Evolutionary conservation across 2,113 vertebrate species (phyloP).

Genomic region (Gila orcuttii): DNA sequence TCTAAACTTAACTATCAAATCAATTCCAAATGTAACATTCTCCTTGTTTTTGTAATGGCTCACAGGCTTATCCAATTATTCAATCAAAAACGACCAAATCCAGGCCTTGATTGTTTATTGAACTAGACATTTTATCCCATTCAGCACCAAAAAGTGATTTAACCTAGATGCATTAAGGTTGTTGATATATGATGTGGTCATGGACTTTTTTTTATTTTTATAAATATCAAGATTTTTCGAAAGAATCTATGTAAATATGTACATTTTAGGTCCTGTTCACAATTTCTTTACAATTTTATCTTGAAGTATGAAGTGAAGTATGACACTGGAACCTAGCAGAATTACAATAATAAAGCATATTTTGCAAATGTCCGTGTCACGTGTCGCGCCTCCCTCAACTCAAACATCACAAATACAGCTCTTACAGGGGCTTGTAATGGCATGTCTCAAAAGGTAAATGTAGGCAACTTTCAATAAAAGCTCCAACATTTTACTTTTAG

Average conservation of each 20-base stretch:
- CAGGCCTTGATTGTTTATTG: neutral
- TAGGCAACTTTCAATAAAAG: too few species aligned
- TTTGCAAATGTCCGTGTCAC: too few species aligned
- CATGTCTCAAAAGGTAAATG: too few species aligned
- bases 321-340: too few species aligned
- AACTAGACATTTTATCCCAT: neutral
- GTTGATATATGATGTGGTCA: neutral
- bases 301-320: too few species aligned
- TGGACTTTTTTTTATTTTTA: neutral
- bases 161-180: neutral
- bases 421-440: too few species aligned
- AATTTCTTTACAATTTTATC: neutral
- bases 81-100: neutral
- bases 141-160: neutral
- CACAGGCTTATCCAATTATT: constrained; percentile 14
- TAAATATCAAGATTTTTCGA: neutral
- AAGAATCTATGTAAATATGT: neutral
- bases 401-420: too few species aligned
- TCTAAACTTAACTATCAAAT: constrained; percentile 7
- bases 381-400: too few species aligned
- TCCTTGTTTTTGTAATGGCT: constrained; percentile 16
- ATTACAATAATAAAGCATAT: too few species aligned
- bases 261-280: neutral
- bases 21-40: constrained; percentile 36
- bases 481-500: too few species aligned